phyloP scores from a whole-genome alignment of 2,888 invertebrate genomes.

The Timema cristinae region DNA sequence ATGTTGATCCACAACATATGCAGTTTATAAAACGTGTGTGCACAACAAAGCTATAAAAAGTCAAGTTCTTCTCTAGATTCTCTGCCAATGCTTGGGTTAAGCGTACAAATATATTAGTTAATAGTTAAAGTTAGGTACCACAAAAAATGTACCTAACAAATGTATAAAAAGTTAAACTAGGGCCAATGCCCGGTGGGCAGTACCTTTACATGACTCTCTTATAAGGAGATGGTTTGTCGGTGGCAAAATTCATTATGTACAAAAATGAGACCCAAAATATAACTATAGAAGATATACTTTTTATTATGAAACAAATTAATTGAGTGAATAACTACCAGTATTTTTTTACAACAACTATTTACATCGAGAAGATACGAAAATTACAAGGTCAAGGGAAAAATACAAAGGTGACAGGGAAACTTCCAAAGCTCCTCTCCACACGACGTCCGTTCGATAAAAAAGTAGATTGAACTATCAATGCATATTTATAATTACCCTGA shows the following conservation, averaged over 20 bases:
- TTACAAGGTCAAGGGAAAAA: slow-evolving; percentile 26
- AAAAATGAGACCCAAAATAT: slow-evolving; percentile 37
- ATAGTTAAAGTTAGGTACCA: slow-evolving; percentile 26
- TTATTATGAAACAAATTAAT: slow-evolving; percentile 33
- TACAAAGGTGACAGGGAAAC: slow-evolving; percentile 23
- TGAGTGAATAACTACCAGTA: slow-evolving; percentile 36
- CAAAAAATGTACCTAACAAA: slow-evolving; percentile 27
- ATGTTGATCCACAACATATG: slow-evolving; percentile 22
- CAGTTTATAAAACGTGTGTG: slow-evolving; percentile 30
- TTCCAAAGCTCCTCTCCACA: slow-evolving; percentile 19
- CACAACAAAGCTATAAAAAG: slow-evolving; percentile 32
- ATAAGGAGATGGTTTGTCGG: slow-evolving; percentile 12
- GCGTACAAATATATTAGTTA: slow-evolving; percentile 29
- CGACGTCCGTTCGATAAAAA: slow-evolving; percentile 28
- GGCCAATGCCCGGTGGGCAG: slow-evolving; percentile 12
- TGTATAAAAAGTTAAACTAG: slow-evolving; percentile 30
- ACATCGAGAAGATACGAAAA: slow-evolving; percentile 34
- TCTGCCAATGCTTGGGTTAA: slow-evolving; percentile 32
- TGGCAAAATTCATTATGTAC: slow-evolving; percentile 34
- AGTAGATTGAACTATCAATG: slow-evolving; percentile 31
- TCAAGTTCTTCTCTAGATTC: slow-evolving; percentile 28
- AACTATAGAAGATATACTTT: slow-evolving; percentile 33
- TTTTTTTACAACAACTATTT: slow-evolving; percentile 37
- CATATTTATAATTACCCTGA: slow-evolving; percentile 37
- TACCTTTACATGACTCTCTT: slow-evolving; percentile 17